Conservation (phyloP, 2,888 invertebrate genomes). For the Parnassius glacialis region DNA sequence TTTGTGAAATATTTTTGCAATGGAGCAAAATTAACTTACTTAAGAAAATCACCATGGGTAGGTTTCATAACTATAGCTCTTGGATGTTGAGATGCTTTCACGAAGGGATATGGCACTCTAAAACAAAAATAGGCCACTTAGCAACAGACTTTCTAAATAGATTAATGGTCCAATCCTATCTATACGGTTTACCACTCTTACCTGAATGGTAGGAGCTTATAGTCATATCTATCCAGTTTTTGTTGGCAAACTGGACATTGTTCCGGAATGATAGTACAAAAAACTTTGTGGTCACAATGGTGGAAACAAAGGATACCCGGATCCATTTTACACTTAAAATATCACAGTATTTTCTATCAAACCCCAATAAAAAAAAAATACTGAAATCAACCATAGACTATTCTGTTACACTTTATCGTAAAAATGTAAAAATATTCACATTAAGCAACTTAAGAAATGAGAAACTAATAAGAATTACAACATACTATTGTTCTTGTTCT, state of each 20-base stretch:
- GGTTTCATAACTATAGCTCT: conserved; percentile 93
- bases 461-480: conserved; percentile 48
- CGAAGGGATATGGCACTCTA: conserved; percentile 92
- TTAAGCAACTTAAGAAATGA: conserved; percentile 43
- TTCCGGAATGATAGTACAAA: conserved; percentile 89
- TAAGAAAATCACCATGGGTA: conserved; percentile 92
- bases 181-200: conserved; percentile 44
- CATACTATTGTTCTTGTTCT: conserved; percentile 40
- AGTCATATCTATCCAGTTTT: conserved; percentile 77
- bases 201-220: conserved; percentile 89
- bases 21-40: conserved; percentile 81
- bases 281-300: conserved; percentile 91
- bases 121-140: conserved; percentile 62
- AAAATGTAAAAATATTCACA: conserved; percentile 1
- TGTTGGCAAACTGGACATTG: conserved; percentile 89
- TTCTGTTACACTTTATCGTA: conserved; percentile 4
- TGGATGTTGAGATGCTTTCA: conserved; percentile 88
- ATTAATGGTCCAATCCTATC: not conserved
- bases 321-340: conserved; percentile 77
- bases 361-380: conserved; percentile 35
- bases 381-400: not conserved
- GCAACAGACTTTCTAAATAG: conserved; percentile 48
- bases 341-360: conserved; percentile 50
- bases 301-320: conserved; percentile 94
- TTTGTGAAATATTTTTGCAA: not conserved